Evolutionary conservation across 1,140 invertebrate species (phyloP).

Genomic region (Neodiprion fabricii): DNA sequence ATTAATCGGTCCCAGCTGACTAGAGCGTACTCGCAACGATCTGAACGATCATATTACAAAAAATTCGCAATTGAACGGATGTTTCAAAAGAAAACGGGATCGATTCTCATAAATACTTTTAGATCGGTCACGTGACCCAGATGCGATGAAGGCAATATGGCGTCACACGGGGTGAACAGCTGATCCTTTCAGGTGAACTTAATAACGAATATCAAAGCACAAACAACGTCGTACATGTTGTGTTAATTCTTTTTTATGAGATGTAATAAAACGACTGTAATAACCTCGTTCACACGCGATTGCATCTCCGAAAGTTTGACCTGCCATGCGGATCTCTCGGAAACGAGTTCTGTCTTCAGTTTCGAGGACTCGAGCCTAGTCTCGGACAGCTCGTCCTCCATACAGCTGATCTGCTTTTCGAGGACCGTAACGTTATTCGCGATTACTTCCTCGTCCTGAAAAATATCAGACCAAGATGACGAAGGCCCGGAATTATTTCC

Average conservation of each 20-base stretch:
- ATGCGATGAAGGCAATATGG: background rate
- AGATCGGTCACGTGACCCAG: no score
- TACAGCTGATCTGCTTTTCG: conserved; percentile 81
- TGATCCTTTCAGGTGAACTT: background rate
- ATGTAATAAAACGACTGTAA: conserved; percentile 14
- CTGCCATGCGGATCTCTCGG: conserved; percentile 86
- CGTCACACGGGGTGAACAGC: background rate
- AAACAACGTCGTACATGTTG: conserved; percentile 10
- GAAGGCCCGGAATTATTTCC: conserved; percentile 11
- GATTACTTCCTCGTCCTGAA: conserved; percentile 60
- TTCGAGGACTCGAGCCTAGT: conserved; percentile 81
- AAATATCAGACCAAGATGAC: conserved; percentile 29
- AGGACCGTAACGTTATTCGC: conserved; percentile 67
- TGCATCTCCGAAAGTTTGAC: conserved; percentile 89
- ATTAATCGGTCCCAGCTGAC: no score
- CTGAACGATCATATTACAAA: no score
- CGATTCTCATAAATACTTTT: no score
- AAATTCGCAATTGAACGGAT: no score
- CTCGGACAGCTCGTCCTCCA: conserved; percentile 90
- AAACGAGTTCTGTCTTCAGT: conserved; percentile 87
- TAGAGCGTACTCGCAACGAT: no score
- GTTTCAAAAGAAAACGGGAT: no score
- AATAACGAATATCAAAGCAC: background rate
- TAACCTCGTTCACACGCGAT: conserved; percentile 89
- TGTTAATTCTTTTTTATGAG: background rate